Conservation (phyloP, 2,797 vertebrate species). For the Gymnothorax reevesii region DNA sequence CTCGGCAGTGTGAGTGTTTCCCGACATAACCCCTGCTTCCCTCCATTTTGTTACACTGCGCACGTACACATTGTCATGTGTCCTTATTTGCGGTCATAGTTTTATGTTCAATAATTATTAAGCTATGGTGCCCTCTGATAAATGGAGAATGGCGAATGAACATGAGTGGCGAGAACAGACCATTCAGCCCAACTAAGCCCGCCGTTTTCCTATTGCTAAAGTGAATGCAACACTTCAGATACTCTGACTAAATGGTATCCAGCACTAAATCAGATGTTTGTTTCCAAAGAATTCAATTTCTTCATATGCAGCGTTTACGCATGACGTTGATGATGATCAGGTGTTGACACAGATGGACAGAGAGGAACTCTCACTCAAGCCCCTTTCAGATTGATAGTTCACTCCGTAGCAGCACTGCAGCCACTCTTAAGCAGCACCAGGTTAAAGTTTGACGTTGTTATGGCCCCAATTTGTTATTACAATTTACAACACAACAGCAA, state of each 20-base stretch:
- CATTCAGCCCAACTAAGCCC: no score
- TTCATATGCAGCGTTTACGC: background rate
- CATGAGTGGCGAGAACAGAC: no score
- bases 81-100: background rate
- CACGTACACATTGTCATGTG: background rate
- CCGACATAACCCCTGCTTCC: background rate
- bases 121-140: background rate
- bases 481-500: no score
- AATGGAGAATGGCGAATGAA: background rate
- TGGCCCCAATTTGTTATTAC: no score
- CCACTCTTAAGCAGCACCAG: no score
- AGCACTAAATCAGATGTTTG: no score
- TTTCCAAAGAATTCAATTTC: background rate
- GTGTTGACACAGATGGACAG: background rate
- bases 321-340: background rate
- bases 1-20: conserved; percentile 82
- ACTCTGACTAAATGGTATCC: no score
- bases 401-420: no score
- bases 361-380: background rate
- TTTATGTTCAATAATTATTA: background rate
- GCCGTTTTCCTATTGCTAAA: background rate
- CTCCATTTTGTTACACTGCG: background rate
- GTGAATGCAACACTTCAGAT: no score
- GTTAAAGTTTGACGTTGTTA: no score
- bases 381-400: no score